phyloP scores from a whole-genome alignment of 2,113 vertebrate genomes.

The Oncorhynchus gorbuscha region DNA sequence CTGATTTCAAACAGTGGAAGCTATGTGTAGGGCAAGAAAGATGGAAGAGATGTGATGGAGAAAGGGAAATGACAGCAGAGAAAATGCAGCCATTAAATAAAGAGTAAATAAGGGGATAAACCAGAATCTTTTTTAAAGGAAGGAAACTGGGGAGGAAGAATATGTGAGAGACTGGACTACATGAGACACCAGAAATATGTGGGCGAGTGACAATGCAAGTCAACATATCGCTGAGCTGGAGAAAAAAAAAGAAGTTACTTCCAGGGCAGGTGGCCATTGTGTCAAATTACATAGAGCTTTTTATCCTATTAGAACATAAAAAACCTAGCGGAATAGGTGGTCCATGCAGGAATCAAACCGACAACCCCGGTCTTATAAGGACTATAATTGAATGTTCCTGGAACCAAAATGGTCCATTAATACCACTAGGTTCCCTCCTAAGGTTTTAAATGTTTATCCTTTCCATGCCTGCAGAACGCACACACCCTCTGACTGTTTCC shows the following conservation, averaged over 20 bases:
- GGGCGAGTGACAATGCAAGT: not conserved
- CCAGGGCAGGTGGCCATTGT: not conserved
- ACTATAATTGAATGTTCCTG: not conserved
- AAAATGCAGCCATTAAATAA: not conserved
- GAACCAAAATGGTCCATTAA: slow-evolving; percentile 5
- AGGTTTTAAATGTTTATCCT: too few relatives aligned
- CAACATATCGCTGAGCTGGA: not conserved
- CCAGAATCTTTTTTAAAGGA: too few relatives aligned
- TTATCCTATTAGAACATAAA: not conserved
- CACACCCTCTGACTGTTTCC: not conserved
- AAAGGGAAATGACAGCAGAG: not conserved
- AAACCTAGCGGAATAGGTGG: too few relatives aligned
- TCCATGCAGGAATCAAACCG: not conserved
- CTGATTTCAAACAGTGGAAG: too few relatives aligned
- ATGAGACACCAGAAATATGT: not conserved
- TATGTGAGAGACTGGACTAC: not conserved
- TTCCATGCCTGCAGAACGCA: not conserved
- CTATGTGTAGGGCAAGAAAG: not conserved
- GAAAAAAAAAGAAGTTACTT: not conserved
- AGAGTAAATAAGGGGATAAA: too few relatives aligned
- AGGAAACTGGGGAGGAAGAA: not conserved
- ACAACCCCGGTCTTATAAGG: not conserved
- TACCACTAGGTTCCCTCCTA: too few relatives aligned
- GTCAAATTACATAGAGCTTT: not conserved
- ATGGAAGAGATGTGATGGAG: not conserved